phyloP scores from a whole-genome alignment of 2,113 vertebrate species.

The Notiomystis cincta region DNA sequence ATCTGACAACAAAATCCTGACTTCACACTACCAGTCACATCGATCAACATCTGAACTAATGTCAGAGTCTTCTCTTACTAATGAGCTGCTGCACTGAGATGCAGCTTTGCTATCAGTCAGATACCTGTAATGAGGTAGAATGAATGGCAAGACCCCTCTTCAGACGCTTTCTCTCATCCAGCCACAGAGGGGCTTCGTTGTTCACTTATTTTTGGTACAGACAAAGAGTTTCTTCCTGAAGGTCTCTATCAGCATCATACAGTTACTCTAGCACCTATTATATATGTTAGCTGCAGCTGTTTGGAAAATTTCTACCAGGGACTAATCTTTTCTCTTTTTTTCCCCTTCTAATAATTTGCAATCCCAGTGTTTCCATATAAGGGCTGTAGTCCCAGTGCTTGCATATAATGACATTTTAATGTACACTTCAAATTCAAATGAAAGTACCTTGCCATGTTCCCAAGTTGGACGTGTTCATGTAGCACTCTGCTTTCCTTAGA shows the following conservation, averaged over 20 bases:
- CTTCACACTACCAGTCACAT: constrained; percentile 66
- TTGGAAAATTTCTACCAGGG: background rate
- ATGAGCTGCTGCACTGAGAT: constrained; percentile 66
- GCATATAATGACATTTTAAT: background rate
- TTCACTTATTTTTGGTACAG: constrained; percentile 46
- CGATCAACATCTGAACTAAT: constrained; percentile 75
- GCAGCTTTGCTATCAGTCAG: constrained; percentile 58
- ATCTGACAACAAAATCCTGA: constrained; percentile 52
- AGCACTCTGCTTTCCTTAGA: background rate
- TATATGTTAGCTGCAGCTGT: background rate
- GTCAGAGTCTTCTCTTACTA: constrained; percentile 73
- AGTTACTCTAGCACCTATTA: background rate
- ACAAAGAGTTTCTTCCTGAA: constrained; percentile 34
- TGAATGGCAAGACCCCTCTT: constrained; percentile 40
- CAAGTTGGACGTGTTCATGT: background rate
- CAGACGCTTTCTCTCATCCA: constrained; percentile 45
- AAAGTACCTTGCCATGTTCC: background rate
- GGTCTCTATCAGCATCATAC: background rate
- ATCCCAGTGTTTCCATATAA: background rate
- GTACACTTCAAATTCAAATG: background rate
- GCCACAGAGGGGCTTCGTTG: constrained; percentile 12
- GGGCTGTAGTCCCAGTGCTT: background rate
- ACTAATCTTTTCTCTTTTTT: background rate
- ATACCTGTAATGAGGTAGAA: constrained; percentile 64
- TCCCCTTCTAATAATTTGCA: background rate